These are phyloP conservation scores for Koerneria pararmatus DNA, from an alignment of 2,888 invertebrate genomes.

Conservation along the genomic window DNA sequence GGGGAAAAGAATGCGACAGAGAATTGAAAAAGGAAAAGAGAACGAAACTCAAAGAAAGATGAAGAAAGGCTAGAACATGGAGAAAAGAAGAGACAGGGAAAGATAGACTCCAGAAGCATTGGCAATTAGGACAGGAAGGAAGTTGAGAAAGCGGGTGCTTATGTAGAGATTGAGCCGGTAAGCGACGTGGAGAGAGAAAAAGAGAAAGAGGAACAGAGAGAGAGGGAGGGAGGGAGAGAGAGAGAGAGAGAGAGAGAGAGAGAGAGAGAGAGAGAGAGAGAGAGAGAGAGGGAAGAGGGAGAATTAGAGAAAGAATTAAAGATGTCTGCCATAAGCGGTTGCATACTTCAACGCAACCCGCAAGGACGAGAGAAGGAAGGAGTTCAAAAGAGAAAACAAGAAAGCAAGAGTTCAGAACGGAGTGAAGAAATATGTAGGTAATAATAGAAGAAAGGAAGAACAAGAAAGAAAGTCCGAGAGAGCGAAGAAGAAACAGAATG, in stretches of 20 bases:
- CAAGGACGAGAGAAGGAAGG: conserved; percentile 6
- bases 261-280: conserved; percentile 14
- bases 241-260: conserved; percentile 8
- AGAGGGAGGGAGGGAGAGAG: conserved; percentile 15
- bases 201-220: conserved; percentile 3
- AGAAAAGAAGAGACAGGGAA: conserved; percentile 14
- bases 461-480: neutral
- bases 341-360: conserved; percentile 1
- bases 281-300: neutral
- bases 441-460: neutral
- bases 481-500: neutral
- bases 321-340: neutral
- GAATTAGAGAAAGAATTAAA: neutral
- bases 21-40: neutral
- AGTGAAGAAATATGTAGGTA: neutral
- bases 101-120: neutral
- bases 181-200: conserved; percentile 8
- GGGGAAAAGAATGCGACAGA: neutral
- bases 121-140: neutral
- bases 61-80: neutral
- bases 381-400: neutral
- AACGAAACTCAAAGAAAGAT: neutral
- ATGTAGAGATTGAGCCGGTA: conserved; percentile 8
- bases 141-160: neutral
- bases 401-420: neutral